These are phyloP conservation scores for Chironomus tentans DNA, from an alignment of 2,888 invertebrate species.

Conservation along the genomic window DNA sequence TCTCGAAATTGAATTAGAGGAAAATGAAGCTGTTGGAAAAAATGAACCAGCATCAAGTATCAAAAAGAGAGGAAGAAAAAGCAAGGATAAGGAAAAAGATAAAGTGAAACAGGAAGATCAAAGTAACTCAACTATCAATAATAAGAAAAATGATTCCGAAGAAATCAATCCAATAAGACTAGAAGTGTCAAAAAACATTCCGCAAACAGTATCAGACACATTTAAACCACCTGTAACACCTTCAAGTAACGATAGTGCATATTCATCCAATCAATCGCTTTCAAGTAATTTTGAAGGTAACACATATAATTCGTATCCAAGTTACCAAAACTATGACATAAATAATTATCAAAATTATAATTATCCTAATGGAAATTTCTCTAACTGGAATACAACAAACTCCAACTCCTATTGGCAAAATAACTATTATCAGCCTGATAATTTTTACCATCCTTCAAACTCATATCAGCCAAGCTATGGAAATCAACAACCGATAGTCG, in stretches of 20 bases:
- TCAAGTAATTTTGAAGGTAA: neutral
- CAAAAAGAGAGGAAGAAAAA: slow-evolving; percentile 26
- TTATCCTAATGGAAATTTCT: neutral
- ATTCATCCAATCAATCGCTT: slow-evolving; percentile 1
- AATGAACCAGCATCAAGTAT: slow-evolving; percentile 26
- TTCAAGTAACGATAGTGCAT: slow-evolving; percentile 1
- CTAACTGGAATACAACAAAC: neutral
- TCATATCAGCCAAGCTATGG: neutral
- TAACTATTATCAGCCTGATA: slow-evolving; percentile 15
- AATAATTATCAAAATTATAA: neutral
- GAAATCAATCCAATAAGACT: neutral
- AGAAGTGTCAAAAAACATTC: neutral
- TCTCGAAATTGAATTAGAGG: slow-evolving; percentile 72
- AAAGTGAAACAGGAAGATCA: slow-evolving; percentile 5
- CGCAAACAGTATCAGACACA: neutral
- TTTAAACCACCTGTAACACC: neutral
- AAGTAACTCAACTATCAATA: neutral
- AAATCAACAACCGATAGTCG: neutral
- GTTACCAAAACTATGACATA: neutral
- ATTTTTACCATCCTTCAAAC: neutral
- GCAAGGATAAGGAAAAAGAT: slow-evolving; percentile 29
- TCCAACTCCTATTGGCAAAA: slow-evolving; percentile 8
- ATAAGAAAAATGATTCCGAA: neutral
- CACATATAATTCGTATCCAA: neutral
- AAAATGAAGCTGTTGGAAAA: slow-evolving; percentile 49